phyloP scores from a whole-genome alignment of 2,113 vertebrate species.

The Trematocara variabile region DNA sequence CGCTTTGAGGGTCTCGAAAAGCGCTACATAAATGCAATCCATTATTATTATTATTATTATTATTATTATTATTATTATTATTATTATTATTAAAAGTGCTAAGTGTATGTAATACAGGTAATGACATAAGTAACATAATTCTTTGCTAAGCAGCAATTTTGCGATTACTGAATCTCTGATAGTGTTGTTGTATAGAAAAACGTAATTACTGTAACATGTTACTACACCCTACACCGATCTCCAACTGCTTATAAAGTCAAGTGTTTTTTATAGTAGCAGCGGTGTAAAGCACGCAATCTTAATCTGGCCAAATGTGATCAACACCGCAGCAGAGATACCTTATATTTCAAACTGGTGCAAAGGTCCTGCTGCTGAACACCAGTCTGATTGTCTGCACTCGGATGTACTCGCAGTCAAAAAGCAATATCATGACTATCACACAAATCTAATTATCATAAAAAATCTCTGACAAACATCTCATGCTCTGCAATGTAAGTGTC shows the following conservation, averaged over 20 bases:
- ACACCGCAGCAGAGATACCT: background rate
- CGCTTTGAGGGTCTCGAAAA: background rate
- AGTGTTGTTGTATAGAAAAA: background rate
- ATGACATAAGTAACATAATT: background rate
- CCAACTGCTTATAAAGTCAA: background rate
- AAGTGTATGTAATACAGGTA: background rate
- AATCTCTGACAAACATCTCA: background rate
- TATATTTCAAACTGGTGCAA: background rate
- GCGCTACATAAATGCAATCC: background rate
- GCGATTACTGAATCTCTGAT: background rate
- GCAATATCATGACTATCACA: background rate
- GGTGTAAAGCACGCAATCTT: background rate
- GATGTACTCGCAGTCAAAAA: background rate
- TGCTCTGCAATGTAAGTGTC: background rate
- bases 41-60: no score
- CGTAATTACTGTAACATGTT: background rate
- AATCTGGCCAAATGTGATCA: background rate
- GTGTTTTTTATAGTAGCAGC: background rate
- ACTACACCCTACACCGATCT: background rate
- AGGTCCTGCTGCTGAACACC: background rate
- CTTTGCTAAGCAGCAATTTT: background rate
- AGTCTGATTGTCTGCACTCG: background rate
- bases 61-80: background rate
- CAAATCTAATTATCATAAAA: background rate
- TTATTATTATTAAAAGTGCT: background rate